Conservation (phyloP, 1,140 invertebrate species). For the Varroa destructor region DNA sequence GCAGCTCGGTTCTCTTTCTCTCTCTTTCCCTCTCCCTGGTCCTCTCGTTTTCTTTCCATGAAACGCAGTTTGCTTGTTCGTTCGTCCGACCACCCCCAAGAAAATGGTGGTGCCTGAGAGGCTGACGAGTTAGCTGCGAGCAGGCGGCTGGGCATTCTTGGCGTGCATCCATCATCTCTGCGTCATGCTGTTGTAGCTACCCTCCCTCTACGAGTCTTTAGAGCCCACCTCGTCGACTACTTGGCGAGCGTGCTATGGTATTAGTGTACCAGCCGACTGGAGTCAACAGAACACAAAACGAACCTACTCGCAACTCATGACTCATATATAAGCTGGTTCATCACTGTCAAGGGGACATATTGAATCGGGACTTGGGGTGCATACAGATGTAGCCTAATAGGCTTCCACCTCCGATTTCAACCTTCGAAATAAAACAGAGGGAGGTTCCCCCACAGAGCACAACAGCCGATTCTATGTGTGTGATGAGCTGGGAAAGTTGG, state of each 20-base stretch:
- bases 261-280: too few species aligned
- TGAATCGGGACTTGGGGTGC: conserved; percentile 25
- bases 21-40: too few species aligned
- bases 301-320: not conserved
- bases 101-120: too few species aligned
- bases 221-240: not conserved
- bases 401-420: not conserved
- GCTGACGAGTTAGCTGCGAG: too few species aligned
- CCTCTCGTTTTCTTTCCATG: too few species aligned
- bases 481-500: not conserved
- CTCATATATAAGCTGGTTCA: conserved; percentile 29
- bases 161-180: conserved; percentile 27
- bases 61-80: too few species aligned
- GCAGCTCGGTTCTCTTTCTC: too few species aligned
- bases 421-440: too few species aligned
- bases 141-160: not conserved
- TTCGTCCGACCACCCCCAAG: too few species aligned
- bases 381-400: conserved; percentile 20
- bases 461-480: not conserved
- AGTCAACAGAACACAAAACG: too few species aligned
- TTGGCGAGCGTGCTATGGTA: not conserved
- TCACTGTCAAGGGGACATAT: conserved; percentile 27
- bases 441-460: too few species aligned
- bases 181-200: conserved; percentile 3
- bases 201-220: not conserved